These are phyloP conservation scores for Drosophila eohydei DNA, from an alignment of 2,888 invertebrate species.

Conservation along the genomic window DNA sequence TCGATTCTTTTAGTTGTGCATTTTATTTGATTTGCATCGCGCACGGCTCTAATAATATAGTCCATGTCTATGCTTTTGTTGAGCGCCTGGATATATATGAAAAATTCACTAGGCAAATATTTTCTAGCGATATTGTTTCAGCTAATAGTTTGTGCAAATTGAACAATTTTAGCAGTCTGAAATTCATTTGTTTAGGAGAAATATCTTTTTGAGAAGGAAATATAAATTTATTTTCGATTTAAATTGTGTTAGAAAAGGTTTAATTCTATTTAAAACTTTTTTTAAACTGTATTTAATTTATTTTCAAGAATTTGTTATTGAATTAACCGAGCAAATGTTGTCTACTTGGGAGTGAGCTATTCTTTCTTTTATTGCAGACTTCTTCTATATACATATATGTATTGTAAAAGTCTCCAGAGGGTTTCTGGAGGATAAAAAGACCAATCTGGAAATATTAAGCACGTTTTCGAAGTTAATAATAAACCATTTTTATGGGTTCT, in stretches of 20 bases:
- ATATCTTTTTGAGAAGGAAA: neutral
- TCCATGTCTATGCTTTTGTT: slow-evolving; percentile 14
- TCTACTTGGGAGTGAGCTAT: too few relatives aligned
- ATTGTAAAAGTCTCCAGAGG: too few relatives aligned
- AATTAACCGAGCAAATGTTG: too few relatives aligned
- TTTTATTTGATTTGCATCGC: slow-evolving; percentile 43
- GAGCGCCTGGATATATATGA: slow-evolving; percentile 22
- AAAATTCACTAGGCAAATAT: slow-evolving; percentile 10
- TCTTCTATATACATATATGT: too few relatives aligned
- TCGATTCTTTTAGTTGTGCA: slow-evolving; percentile 31
- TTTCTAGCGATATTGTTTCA: neutral
- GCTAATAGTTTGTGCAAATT: slow-evolving; percentile 5
- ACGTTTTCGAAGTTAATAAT: too few relatives aligned
- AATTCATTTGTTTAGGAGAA: neutral
- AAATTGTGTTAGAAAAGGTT: neutral
- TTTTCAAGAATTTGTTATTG: neutral
- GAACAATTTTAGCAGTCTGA: neutral
- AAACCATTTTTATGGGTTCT: too few relatives aligned
- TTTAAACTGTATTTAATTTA: neutral
- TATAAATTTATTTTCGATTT: neutral
- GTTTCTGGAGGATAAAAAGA: too few relatives aligned
- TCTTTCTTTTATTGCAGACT: too few relatives aligned
- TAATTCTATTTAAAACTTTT: neutral
- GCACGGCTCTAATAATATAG: slow-evolving; percentile 14
- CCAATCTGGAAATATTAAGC: too few relatives aligned